phyloP scores from a whole-genome alignment of 2,888 invertebrate species.

The Coelopa pilipes region DNA sequence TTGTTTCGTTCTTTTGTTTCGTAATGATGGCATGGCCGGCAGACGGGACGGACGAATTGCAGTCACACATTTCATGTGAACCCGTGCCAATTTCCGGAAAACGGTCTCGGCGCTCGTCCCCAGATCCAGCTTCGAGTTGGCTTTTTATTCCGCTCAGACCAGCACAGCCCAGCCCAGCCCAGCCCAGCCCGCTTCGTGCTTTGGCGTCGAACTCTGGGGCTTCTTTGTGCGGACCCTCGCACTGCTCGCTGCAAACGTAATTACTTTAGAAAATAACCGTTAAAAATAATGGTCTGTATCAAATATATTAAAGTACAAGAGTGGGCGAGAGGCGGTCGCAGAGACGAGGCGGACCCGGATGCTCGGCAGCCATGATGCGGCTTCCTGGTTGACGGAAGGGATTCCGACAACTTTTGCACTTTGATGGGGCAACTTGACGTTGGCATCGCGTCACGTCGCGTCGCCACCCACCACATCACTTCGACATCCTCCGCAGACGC shows the following conservation, averaged over 20 bases:
- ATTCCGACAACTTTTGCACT: conserved; percentile 31
- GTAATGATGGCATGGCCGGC: too few relatives aligned
- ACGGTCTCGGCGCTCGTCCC: conserved; percentile 30
- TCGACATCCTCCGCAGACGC: conserved; percentile 29
- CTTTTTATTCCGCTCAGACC: conserved; percentile 16
- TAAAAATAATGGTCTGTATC: conserved; percentile 65
- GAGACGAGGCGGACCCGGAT: neutral
- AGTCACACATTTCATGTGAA: neutral
- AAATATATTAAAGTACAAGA: conserved; percentile 63
- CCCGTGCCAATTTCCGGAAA: conserved; percentile 12
- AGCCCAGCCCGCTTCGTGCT: neutral
- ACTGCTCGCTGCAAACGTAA: conserved; percentile 60
- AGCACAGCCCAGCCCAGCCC: neutral
- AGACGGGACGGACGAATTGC: too few relatives aligned
- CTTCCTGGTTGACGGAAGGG: conserved; percentile 23
- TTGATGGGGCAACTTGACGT: conserved; percentile 33
- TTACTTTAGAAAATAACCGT: conserved; percentile 66
- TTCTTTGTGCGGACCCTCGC: conserved; percentile 49
- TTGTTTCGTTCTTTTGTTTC: conserved; percentile 1
- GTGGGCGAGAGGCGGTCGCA: conserved; percentile 14
- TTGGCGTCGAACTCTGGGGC: conserved; percentile 39
- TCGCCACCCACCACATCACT: conserved; percentile 10
- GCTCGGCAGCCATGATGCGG: neutral
- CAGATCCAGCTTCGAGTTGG: conserved; percentile 32
- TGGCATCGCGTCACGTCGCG: conserved; percentile 23